Conservation (phyloP, 2,888 invertebrate genomes). For the Myopa tessellatipennis region DNA sequence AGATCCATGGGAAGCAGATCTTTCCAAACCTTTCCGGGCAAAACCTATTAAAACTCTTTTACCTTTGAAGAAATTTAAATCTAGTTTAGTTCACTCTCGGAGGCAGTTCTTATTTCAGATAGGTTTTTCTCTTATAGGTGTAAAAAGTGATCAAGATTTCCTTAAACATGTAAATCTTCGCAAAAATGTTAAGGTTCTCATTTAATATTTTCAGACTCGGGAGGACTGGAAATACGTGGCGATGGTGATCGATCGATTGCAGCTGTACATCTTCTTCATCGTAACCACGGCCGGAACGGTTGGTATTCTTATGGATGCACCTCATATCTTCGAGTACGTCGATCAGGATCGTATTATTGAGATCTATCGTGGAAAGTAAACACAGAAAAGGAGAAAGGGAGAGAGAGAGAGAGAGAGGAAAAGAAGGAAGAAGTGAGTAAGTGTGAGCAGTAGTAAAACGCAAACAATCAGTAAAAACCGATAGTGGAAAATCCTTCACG, state of each 20-base stretch:
- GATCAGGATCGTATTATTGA: slow-evolving; percentile 96
- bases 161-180: neutral
- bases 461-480: neutral
- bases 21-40: too few relatives aligned
- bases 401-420: neutral
- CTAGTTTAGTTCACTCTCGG: too few relatives aligned
- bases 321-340: slow-evolving; percentile 97
- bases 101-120: too few relatives aligned
- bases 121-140: slow-evolving; percentile 20
- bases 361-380: slow-evolving; percentile 91
- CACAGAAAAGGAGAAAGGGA: neutral
- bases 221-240: slow-evolving; percentile 99
- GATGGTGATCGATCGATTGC: slow-evolving; percentile 96
- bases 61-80: too few relatives aligned
- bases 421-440: neutral
- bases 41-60: too few relatives aligned
- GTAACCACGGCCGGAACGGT: slow-evolving; percentile 96
- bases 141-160: neutral
- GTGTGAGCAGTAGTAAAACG: neutral
- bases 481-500: neutral
- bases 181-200: neutral
- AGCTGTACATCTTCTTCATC: slow-evolving; percentile 94
- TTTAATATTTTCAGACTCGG: slow-evolving; percentile 76
- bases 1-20: too few relatives aligned
- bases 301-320: slow-evolving; percentile 96